A percentile compares a stretch with the other conserved stretches of the same genome.
These are phyloP conservation scores for Poecile atricapillus DNA, from an alignment of 2,113 vertebrate genomes.

Conservation along the genomic window DNA sequence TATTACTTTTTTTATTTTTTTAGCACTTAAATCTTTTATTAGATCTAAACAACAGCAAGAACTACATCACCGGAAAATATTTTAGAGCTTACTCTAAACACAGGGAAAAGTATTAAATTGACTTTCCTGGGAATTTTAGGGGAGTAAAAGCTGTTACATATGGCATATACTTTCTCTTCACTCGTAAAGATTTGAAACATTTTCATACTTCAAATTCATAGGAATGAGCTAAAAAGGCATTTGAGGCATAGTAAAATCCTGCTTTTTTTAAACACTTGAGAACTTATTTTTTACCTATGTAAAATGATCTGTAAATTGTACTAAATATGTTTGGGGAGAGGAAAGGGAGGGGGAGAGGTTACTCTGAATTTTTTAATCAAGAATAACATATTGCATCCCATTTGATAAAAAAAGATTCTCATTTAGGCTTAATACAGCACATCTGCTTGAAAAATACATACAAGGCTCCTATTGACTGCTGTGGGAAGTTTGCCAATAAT, in stretches of 20 bases:
- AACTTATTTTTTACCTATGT: not conserved
- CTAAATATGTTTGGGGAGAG: not conserved
- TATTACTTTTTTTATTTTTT: not conserved
- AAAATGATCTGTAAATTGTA: not conserved
- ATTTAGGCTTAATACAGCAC: slow-evolving; percentile 41
- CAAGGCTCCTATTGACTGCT: slow-evolving; percentile 39
- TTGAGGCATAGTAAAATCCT: not conserved
- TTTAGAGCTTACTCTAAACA: not conserved
- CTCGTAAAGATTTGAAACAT: not conserved
- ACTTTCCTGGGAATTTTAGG: not conserved
- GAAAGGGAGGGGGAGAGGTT: not conserved
- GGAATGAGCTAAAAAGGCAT: not conserved
- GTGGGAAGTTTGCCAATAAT: slow-evolving; percentile 30
- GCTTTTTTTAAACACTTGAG: not conserved
- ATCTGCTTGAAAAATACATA: slow-evolving; percentile 49
- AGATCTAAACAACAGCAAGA: not conserved
- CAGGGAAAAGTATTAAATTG: not conserved
- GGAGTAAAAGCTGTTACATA: not conserved
- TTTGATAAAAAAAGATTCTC: slow-evolving; percentile 14
- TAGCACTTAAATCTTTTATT: not conserved
- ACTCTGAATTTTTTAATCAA: not conserved
- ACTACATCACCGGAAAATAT: not conserved
- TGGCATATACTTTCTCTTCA: not conserved
- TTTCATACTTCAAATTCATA: not conserved
- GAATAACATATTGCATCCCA: not conserved